phyloP scores from a whole-genome alignment of 2,113 vertebrate species.

The Ammodytes marinus region DNA sequence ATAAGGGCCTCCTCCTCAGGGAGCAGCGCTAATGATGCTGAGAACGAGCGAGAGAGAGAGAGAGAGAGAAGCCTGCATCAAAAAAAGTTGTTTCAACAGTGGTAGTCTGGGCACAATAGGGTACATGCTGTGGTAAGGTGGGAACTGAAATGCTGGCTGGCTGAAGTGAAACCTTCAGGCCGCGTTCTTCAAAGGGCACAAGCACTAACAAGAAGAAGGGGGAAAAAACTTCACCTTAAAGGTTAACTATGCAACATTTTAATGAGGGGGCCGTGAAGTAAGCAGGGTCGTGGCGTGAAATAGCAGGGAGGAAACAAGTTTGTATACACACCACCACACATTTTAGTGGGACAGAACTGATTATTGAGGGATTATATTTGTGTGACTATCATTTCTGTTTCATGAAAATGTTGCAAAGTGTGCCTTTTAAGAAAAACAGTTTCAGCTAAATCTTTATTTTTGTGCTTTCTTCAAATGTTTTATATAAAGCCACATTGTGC shows the following conservation, averaged over 20 bases:
- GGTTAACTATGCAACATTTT: too few species aligned
- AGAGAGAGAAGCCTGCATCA: constrained; percentile 2
- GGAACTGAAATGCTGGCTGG: background rate
- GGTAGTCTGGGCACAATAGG: background rate
- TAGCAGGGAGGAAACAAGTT: too few species aligned
- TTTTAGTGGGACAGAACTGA: too few species aligned
- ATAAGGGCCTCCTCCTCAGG: constrained; percentile 45
- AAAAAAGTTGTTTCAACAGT: constrained; percentile 1
- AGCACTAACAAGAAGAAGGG: background rate
- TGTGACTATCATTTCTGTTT: too few species aligned
- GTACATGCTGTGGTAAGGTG: too few species aligned
- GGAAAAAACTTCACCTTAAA: too few species aligned
- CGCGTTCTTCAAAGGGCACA: background rate
- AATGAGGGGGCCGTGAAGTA: too few species aligned
- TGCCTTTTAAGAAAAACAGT: background rate
- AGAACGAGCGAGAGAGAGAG: background rate
- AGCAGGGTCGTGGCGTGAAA: too few species aligned
- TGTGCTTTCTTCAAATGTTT: background rate
- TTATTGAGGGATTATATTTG: too few species aligned
- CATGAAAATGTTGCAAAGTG: too few species aligned
- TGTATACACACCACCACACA: too few species aligned
- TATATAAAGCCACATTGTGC: background rate
- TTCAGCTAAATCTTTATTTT: background rate
- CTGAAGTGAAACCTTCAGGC: background rate
- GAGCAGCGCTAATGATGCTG: constrained; percentile 45